phyloP scores from a whole-genome alignment of 1,140 invertebrate genomes.

The Brachionus rotundiformis region DNA sequence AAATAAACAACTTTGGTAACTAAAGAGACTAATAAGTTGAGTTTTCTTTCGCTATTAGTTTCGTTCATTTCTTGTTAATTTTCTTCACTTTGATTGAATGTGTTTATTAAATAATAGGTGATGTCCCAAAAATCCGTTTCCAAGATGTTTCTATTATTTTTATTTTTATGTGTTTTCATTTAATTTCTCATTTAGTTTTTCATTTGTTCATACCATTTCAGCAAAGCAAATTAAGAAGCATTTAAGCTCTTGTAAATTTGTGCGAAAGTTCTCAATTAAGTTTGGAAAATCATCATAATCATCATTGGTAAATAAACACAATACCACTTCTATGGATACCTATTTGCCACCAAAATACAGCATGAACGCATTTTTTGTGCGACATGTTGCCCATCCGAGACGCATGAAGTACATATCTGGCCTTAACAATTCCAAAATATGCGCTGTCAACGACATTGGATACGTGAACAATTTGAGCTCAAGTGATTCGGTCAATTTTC shows the following conservation, averaged over 20 bases:
- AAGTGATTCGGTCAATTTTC: slow-evolving; percentile 56
- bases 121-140: slow-evolving; percentile 45
- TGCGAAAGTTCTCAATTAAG: neutral
- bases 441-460: slow-evolving; percentile 62
- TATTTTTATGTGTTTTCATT: neutral
- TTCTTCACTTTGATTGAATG: neutral
- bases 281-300: neutral
- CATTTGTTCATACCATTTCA: neutral
- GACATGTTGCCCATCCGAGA: slow-evolving; percentile 62
- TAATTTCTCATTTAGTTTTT: slow-evolving; percentile 19
- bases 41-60: neutral
- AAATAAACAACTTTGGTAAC: slow-evolving; percentile 43
- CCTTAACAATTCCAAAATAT: slow-evolving; percentile 62
- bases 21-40: slow-evolving; percentile 45
- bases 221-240: neutral
- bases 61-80: neutral
- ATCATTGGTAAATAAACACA: neutral
- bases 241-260: slow-evolving; percentile 18
- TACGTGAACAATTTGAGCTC: slow-evolving; percentile 58
- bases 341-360: slow-evolving; percentile 56
- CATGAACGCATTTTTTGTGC: slow-evolving; percentile 62
- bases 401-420: slow-evolving; percentile 63
- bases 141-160: slow-evolving; percentile 33
- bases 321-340: slow-evolving; percentile 41
- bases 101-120: slow-evolving; percentile 1